Percentiles rank a stretch among this genome's conserved stretches.
phyloP scores from a whole-genome alignment of 2,888 invertebrate species.

The Eupithecia dodoneata region DNA sequence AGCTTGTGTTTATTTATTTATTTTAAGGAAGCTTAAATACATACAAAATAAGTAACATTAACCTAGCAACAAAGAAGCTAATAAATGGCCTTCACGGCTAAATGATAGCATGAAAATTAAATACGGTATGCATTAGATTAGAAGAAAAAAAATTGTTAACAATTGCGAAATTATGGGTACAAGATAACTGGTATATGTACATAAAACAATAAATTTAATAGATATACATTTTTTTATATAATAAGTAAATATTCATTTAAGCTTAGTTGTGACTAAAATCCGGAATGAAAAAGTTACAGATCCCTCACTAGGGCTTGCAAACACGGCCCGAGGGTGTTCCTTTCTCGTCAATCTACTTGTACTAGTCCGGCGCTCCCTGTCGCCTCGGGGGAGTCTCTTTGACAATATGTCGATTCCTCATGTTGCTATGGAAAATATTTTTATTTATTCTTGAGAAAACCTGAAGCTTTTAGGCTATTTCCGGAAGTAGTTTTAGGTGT shows the following conservation, averaged over 20 bases:
- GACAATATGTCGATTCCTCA: conserved; percentile 8
- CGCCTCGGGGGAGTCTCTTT: not conserved
- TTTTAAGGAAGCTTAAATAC: no score
- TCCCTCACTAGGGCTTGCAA: conserved; percentile 24
- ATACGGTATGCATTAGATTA: no score
- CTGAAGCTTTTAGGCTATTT: conserved; percentile 1
- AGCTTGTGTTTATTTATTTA: no score
- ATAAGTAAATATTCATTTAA: not conserved
- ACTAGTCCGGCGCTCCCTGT: not conserved
- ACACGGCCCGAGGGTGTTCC: conserved; percentile 34
- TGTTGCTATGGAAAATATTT: not conserved
- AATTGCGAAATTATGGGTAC: no score
- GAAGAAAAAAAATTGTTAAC: no score
- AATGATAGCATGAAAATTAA: no score
- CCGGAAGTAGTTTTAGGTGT: not conserved
- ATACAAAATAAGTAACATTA: no score
- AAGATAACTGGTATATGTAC: no score
- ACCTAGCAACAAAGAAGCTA: no score
- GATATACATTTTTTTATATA: not conserved
- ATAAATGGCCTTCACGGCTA: no score
- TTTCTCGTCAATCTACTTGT: conserved; percentile 33
- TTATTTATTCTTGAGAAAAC: not conserved
- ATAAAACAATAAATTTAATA: no score
- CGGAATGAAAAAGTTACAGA: not conserved
- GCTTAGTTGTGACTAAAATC: not conserved